Conservation (phyloP, 1,140 invertebrate genomes). For the Papilio xuthus region DNA sequence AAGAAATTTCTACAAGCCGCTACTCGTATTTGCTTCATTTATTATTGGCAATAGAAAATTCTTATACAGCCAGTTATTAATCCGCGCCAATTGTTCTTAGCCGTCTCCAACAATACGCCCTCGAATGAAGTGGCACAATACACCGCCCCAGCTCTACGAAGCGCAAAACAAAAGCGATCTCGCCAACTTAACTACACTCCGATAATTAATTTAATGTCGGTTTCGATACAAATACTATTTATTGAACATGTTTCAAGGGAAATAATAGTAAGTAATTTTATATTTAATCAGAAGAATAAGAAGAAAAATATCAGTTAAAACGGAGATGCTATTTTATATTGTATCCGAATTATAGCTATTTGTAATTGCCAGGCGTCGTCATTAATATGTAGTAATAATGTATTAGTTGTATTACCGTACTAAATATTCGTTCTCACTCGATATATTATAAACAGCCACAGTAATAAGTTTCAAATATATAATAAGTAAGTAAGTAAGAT, state of each 20-base stretch:
- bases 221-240: conserved; percentile 10
- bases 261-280: not conserved
- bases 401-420: too few relatives aligned
- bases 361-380: not conserved
- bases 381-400: too few relatives aligned
- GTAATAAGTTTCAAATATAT: too few relatives aligned
- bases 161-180: conserved; percentile 33
- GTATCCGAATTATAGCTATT: not conserved
- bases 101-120: conserved; percentile 34
- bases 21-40: conserved; percentile 25
- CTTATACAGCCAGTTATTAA: conserved; percentile 22
- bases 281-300: not conserved
- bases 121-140: conserved; percentile 33
- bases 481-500: too few relatives aligned
- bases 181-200: conserved; percentile 21
- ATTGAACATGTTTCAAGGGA: not conserved
- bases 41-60: conserved; percentile 32
- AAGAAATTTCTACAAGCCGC: not conserved
- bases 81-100: conserved; percentile 30
- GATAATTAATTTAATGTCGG: conserved; percentile 32
- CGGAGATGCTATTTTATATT: not conserved
- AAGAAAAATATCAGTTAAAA: not conserved
- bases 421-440: too few relatives aligned
- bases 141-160: conserved; percentile 2
- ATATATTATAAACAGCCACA: too few relatives aligned